Evolutionary conservation across 2,888 invertebrate species (phyloP).

Genomic region (Fragum fragum): DNA sequence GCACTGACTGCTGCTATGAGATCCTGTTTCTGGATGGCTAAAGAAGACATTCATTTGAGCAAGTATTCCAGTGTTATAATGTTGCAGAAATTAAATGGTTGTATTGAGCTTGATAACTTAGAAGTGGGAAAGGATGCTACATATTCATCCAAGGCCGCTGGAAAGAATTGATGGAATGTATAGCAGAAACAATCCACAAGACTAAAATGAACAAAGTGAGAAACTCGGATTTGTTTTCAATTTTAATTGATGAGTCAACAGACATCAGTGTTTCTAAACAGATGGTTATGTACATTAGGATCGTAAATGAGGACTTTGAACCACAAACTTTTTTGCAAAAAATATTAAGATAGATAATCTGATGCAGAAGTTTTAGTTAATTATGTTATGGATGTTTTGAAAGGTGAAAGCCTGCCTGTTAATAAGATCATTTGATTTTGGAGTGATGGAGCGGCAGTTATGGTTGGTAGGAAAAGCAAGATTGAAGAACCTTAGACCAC

Average conservation of each 20-base stretch:
- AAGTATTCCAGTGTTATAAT: background rate
- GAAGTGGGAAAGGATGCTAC: too few relatives aligned
- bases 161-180: constrained; percentile 14
- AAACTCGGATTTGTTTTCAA: constrained; percentile 1
- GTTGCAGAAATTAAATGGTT: constrained; percentile 2
- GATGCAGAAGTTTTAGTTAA: constrained; percentile 29
- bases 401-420: constrained; percentile 16
- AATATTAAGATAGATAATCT: constrained; percentile 33
- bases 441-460: constrained; percentile 36
- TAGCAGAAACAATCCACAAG: constrained; percentile 8
- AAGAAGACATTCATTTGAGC: too few relatives aligned
- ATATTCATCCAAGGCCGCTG: too few relatives aligned
- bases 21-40: constrained; percentile 16
- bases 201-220: background rate
- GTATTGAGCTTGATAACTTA: background rate
- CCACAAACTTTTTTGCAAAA: constrained; percentile 29
- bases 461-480: constrained; percentile 24
- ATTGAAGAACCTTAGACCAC: constrained; percentile 26
- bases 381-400: constrained; percentile 8
- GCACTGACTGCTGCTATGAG: constrained; percentile 18
- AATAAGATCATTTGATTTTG: constrained; percentile 29
- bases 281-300: constrained; percentile 3
- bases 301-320: constrained; percentile 2
- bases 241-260: constrained; percentile 18
- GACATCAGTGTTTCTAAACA: constrained; percentile 13